These are phyloP conservation scores for Hozukius guyotensis DNA, from an alignment of 2,797 vertebrate genomes.

Conservation along the genomic window DNA sequence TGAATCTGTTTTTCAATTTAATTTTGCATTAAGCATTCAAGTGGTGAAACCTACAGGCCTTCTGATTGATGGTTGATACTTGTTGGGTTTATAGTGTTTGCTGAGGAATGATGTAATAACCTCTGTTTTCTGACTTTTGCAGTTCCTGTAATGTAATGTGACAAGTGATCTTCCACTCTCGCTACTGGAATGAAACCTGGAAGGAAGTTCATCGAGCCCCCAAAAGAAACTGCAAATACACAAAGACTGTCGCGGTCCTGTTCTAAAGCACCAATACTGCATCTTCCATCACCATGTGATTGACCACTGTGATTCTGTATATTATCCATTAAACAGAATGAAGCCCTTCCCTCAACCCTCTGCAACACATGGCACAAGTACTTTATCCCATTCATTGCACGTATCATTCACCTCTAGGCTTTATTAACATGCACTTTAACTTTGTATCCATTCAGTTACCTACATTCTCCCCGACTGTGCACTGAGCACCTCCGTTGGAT, in stretches of 20 bases:
- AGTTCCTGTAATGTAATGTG: not conserved
- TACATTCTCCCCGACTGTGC: not conserved
- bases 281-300: not conserved
- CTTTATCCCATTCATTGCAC: not conserved
- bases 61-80: not conserved
- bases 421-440: not conserved
- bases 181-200: not conserved
- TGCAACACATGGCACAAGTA: not conserved
- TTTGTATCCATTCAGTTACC: not conserved
- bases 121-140: not conserved
- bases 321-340: not conserved
- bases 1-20: not conserved
- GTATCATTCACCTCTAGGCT: not conserved
- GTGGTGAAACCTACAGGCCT: not conserved
- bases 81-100: not conserved
- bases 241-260: not conserved
- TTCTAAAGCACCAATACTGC: not conserved
- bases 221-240: not conserved
- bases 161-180: accelerated
- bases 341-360: not conserved
- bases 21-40: no score
- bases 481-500: not conserved
- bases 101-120: not conserved
- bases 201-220: not conserved
- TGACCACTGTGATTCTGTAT: not conserved